Base-by-base conservation (phyloP, 1,140 invertebrate species). In the Drosophila persimilis region DNA sequence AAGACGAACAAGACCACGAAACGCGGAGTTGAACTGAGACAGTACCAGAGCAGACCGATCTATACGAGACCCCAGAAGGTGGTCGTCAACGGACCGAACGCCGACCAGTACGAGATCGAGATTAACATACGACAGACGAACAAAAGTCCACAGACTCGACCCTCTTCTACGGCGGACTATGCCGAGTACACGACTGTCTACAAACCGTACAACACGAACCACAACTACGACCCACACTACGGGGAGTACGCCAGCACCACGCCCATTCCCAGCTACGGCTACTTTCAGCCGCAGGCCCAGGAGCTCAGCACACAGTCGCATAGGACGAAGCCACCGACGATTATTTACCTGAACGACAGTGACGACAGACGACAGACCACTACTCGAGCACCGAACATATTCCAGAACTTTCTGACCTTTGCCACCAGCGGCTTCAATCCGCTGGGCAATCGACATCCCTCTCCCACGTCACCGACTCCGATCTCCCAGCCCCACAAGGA, bases 91-190 rank as follows among this genome's bases (percentile, higher is more conserved):
- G 81, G 83, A 65, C 85, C 84, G 5, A 77, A 78, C 29, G 35
- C 76, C 5, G 89, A 90, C 53, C 85, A 90, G 45, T 91, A 91
- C 48, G 90, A 91, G 66, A 91, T 91, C 7, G 90, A 91, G 62
- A 91, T 91, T 2, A 91, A 91, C 24, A 91, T 91, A 53, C 48
- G 89, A 74, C 90, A 91, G 62, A 91, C 90, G 15, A 91, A 90
- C 61, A 90, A 91, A 45, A 81, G 63, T 47, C 86, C 83, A 1
- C 26, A 44, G 17, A 51, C 51, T 2, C 41, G 57, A 71, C 80
- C 69, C 1, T 35, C 66, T 1, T 26, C 66, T 1, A 63, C 56
- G 5, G 5, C 71, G 3, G 73, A 86, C 6, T 67, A 73, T n/a
- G 41, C 61, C 2, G 84, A 89, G 6, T 83, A 86, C 53, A 83